A percentile compares a stretch with the other conserved stretches of the same genome.
Evolutionary conservation across 2,888 invertebrate genomes (phyloP).

Genomic region (Macrosoma leucophasiata): DNA sequence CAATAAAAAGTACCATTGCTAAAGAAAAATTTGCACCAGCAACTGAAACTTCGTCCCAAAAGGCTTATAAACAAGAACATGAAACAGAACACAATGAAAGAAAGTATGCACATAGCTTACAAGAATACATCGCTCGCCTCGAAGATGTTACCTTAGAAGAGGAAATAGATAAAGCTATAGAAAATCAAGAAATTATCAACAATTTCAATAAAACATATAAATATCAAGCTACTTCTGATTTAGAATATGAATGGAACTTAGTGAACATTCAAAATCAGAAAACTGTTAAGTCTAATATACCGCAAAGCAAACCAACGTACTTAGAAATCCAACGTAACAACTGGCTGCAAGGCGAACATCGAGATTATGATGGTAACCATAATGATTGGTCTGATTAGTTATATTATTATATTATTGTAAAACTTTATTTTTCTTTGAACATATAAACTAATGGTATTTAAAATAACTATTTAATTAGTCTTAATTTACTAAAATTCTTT

Average conservation of each 20-base stretch:
- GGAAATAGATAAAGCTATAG: conserved; percentile 22
- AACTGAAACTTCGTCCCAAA: no score
- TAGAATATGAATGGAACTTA: conserved; percentile 20
- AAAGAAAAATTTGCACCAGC: conserved; percentile 1
- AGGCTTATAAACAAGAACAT: no score
- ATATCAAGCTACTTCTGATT: conserved; percentile 10
- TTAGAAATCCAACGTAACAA: conserved; percentile 43
- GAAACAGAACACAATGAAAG: no score
- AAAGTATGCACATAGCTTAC: no score
- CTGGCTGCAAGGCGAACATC: conserved; percentile 38
- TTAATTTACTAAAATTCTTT: no score
- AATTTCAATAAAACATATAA: conserved; percentile 1
- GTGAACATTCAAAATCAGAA: conserved; percentile 23
- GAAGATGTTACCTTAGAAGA: conserved; percentile 33
- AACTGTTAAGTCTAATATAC: conserved; percentile 41
- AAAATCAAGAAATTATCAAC: background rate
- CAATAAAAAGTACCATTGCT: no score
- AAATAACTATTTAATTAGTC: background rate
- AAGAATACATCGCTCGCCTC: no score
- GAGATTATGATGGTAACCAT: conserved; percentile 37
- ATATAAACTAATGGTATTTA: no score
- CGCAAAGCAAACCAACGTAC: conserved; percentile 39
- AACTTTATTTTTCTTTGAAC: conserved; percentile 17
- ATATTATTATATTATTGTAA: conserved; percentile 5
- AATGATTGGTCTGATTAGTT: conserved; percentile 30